phyloP scores from a whole-genome alignment of 2,888 invertebrate species.

The Elaeidobius kamerunicus region DNA sequence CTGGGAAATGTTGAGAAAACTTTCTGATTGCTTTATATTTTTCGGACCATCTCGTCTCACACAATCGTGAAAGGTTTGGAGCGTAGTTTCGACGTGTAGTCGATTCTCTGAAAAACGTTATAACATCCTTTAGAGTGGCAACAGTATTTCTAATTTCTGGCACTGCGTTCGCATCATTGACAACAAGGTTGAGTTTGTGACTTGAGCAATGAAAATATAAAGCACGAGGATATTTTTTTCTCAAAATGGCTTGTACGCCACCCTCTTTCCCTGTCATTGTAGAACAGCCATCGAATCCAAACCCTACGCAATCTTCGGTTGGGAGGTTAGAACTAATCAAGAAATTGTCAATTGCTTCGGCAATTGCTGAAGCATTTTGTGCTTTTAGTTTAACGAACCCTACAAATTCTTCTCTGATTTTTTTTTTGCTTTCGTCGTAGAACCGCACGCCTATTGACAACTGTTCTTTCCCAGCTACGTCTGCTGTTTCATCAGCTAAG shows the following conservation, averaged over 20 bases:
- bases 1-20: constrained; percentile 4
- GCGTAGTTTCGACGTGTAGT: constrained; percentile 21
- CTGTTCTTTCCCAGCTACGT: constrained; percentile 37
- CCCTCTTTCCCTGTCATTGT: constrained; percentile 25
- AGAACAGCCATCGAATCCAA: constrained; percentile 21
- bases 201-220: constrained; percentile 26
- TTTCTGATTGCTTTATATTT: constrained; percentile 22
- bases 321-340: constrained; percentile 1
- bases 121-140: constrained; percentile 20
- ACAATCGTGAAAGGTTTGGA: constrained; percentile 24
- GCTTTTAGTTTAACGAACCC: constrained; percentile 22
- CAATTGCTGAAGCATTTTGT: constrained; percentile 18
- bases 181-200: constrained; percentile 26
- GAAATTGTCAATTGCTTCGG: constrained; percentile 23
- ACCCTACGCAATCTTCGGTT: constrained; percentile 11
- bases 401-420: constrained; percentile 25
- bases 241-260: constrained; percentile 25
- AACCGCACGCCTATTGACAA: constrained; percentile 35
- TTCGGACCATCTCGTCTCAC: constrained; percentile 26
- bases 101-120: constrained; percentile 26
- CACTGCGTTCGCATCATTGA: constrained; percentile 22
- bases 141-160: constrained; percentile 28
- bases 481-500: constrained; percentile 38
- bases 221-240: constrained; percentile 22
- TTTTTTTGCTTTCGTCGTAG: constrained; percentile 17